Base-by-base conservation (phyloP, 2,797 vertebrate species). In the Hippopotamyrus pictus region DNA sequence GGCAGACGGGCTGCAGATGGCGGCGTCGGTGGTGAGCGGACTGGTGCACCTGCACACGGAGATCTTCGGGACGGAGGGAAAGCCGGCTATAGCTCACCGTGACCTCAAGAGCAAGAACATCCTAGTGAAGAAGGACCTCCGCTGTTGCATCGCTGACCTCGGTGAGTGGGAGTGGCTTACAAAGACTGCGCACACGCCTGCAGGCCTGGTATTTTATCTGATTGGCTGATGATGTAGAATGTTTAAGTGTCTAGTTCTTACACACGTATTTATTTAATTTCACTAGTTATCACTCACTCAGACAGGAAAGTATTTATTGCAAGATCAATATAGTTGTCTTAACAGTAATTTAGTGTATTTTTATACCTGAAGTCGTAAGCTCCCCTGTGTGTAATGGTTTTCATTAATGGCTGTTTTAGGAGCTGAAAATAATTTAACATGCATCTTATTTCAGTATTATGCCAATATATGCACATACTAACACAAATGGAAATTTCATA, bases 71-170 rank as follows among this genome's bases (percentile, higher is more conserved):
- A 96, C 96, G 0, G 95, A 96, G 92, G 96, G 96, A 11, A 97
- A 97, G 90, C 96, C 96, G 0, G 96, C 96, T 91, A 97, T 97
- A 33, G 96, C 96, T 1, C 96, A 97, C 91, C 92, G 96, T 0
- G 96, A 97, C 93, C 94, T 97, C 90, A 97, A 97, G 94, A 97
- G 96, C 94, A 97, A 97, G 92, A 97, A 97, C 90, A 96, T 97
- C 90, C 93, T 97, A 89, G 96, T 97, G 48, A 97, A 95, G 22
- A 96, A 96, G 91, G 96, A 97, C 90, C 93, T 96, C 91, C 95
- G 94, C 91, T 97, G 96, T 94, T 97, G 96, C 94, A 97, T 97
- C 12, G 96, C 96, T 50, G 96, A 97, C 91, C 93, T 97, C 7
- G 96, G 96, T 97, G 90, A 93, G 94, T 90, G 9, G 85, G 85